Evolutionary conservation across 92 coral and sea anemone genomes (phyloP), one percentile per base, ranked within the genome.

Genomic region (Virgularia gustaviana): DNA sequence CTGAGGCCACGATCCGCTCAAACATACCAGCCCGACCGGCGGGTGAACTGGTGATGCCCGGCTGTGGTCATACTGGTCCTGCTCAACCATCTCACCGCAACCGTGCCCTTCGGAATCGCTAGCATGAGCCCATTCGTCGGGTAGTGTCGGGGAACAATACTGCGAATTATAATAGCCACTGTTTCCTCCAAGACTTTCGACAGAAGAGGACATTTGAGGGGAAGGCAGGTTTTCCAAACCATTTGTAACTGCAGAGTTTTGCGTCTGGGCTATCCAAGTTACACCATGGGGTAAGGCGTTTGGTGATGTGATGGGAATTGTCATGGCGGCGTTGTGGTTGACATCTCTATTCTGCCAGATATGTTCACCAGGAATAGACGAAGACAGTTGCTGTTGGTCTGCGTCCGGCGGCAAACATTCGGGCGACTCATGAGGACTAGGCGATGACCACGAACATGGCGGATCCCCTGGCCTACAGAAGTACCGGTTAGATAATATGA

Each of bases 191-290:
- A 68, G 59, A 68, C 75, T 68, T 68, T 68, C 75, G n/a, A 90
- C 96, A 63, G 92, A 86, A 20, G 99, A 96, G 9, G 99, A 94
- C 47, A 91, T 85, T 56, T 84, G 88, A 0, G 99, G 99, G 49
- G 99, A 94, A 44, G 88, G 88, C 15, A 89, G 90, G 51, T 89
- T 96, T 71, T 63, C 72, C 45, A 79, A 94, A 53, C 99, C 99
- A 83, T 94, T 94, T 29, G 89, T 81, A 38, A 79, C 82, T 31
- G 96, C 90, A 79, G 71, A 85, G 73, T 54, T 78, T 65, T 53
- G 85, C 72, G 55, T 85, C 85, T 47, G 89, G 71, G 49, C 73
- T 78, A 25, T 79, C 84, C 27, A 88, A 36, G 39, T 86, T 77
- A 39, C 83, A 82, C 43, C 79, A 83, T 34, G 78, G 76, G 53